Percentiles rank a stretch among this genome's conserved stretches.
These are phyloP conservation scores for Rhinolophus ferrumequinum DNA, from an alignment of 2,113 vertebrate genomes.

Conservation along the genomic window DNA sequence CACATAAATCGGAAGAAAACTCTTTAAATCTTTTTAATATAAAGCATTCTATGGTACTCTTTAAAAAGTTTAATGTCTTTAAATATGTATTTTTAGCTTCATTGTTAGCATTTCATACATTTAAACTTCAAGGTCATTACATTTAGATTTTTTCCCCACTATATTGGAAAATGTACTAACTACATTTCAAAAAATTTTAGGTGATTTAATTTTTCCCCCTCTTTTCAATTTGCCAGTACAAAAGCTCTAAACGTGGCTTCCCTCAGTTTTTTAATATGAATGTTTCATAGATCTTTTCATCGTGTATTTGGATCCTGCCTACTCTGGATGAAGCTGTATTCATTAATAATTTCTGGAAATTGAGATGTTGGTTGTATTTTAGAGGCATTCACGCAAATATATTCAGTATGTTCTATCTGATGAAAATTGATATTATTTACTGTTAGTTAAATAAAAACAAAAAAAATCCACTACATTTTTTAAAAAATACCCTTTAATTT, in stretches of 20 bases:
- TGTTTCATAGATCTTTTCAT: neutral
- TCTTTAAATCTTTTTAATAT: neutral
- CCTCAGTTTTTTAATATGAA: neutral
- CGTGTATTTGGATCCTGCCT: neutral
- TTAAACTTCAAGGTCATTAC: neutral
- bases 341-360: neutral
- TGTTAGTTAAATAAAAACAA: neutral
- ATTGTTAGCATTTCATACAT: neutral
- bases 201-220: neutral
- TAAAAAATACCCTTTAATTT: neutral
- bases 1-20: neutral
- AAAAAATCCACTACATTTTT: neutral
- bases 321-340: neutral
- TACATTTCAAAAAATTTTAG: neutral
- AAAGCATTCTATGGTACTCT: neutral
- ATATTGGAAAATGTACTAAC: neutral
- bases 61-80: neutral
- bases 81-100: neutral
- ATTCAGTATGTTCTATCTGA: neutral
- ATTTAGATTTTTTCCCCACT: neutral
- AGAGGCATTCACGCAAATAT: neutral
- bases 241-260: neutral
- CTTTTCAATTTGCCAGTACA: conserved; percentile 19
- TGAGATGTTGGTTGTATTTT: conserved; percentile 21
- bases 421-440: neutral